phyloP scores from a whole-genome alignment of 2,797 vertebrate species.

The Erithacus rubecula region DNA sequence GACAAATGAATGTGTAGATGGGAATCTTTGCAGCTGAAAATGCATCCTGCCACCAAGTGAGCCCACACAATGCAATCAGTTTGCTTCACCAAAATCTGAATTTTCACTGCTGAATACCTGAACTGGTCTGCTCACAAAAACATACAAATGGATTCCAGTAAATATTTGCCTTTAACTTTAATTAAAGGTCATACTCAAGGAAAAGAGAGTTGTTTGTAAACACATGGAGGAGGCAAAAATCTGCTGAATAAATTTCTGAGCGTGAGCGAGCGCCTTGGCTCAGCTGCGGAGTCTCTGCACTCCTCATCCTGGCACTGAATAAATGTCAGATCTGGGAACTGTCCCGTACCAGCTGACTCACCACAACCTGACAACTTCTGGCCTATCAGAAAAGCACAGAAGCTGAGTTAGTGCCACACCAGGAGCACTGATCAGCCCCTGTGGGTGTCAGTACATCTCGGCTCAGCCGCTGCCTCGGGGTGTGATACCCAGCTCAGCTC shows the following conservation, averaged over 20 bases:
- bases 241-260: neutral
- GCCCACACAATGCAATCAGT: neutral
- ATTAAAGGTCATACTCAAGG: neutral
- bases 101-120: neutral
- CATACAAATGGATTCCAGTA: neutral
- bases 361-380: slow-evolving; percentile 29
- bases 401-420: neutral
- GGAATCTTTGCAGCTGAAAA: neutral
- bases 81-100: neutral
- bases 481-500: neutral
- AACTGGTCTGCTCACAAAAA: neutral
- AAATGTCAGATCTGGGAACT: slow-evolving; percentile 58
- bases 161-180: neutral
- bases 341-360: slow-evolving; percentile 30
- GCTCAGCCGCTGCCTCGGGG: neutral
- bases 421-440: neutral
- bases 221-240: neutral
- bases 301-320: neutral
- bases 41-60: neutral
- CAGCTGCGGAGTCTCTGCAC: neutral
- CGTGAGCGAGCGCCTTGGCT: neutral
- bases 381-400: slow-evolving; percentile 23
- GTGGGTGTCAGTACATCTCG: neutral
- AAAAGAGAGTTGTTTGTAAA: slow-evolving; percentile 40
- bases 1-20: neutral